Evolutionary conservation across 1,140 invertebrate species (phyloP), one percentile per base, ranked within the genome.

Genomic region (Brachionus paranguensis): DNA sequence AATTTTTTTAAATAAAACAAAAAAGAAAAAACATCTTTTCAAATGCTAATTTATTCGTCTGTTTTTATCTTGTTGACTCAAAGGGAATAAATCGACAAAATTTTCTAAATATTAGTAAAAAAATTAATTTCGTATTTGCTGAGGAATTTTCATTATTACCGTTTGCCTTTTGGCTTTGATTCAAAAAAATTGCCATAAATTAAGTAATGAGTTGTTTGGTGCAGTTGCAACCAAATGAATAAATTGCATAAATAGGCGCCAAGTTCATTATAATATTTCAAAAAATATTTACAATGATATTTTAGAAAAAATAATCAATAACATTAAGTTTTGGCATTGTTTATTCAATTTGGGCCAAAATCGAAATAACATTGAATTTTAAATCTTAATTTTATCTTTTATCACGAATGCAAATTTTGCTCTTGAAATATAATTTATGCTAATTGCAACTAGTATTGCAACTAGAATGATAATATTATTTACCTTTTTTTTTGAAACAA

Each of bases 381-480:
- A 60, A 60, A 60, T 60, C 20, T 60, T 60, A 27, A 60, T 20
- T 60, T 60, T 60, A 60, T 60, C 53, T 60, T 6, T 60, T 60
- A 60, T 60, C 53, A 24, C 17, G 53, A 60, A 60, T 60, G 53
- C 53, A 60, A 60, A 60, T 60, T 60, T 60, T 20, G 53, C 53
- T 60, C 8, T 60, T 8, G 33, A 68, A 68, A 68, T 33, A 68
- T 68, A 68, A 33, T 68, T 68, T 68, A 68, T 68, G 65, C 33
- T 68, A 68, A 68, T 68, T 68, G 27, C 27, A 68, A 68, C 65
- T 68, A 33, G 33, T 33, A 33, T 68, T 68, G 65, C 65, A 68
- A 68, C 65, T 17, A 68, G n/a, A 68, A 37, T 68, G 65, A 68
- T 68, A 68, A 68, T 68, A 33, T 68, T 68, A 33, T 68, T 68